Base-by-base conservation (phyloP, 2,113 vertebrate species). In the Hyla sarda region DNA sequence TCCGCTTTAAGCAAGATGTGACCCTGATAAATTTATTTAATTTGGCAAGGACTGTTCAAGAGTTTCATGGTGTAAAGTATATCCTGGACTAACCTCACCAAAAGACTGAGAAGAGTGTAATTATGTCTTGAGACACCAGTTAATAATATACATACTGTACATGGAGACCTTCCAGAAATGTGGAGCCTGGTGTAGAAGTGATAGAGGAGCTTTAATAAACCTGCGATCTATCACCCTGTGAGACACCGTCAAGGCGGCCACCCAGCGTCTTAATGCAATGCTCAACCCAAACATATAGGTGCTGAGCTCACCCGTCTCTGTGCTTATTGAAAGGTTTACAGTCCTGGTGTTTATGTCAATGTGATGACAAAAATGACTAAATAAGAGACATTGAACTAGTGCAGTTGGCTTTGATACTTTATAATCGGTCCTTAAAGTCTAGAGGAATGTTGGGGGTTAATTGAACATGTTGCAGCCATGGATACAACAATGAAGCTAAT, bases 191-290 rank as follows among this genome's bases (percentile, higher is more conserved):
- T 77, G 56, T 67, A 41, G 30, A 50, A 69, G 62, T 50, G 73
- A 69, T 69, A 60, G 73, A 34, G 25, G 45, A 16, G 37, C 58
- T 56, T 56, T 85, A 79, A 67, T 85, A 85, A 79, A 79, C 75
- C 74, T 85, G 84, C 47, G 16, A 56, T 69, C 60, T 69, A 79
- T 85, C 74, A 85, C 47, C 41, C 32, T 17, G 47, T 17, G 23
- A 79, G 45, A 79, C 58, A 19, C 45, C 83, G 32, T 50, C 25
- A 13, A 85, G 83, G 83, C 52, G 84, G 58, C 84, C 84, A 79
- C 74, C 84, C 83, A 85, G 58, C 12, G 16, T 47, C 73, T n/a
- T 21, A 32, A 85, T 67, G 73, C 56, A 85, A 85, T 23, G 14
- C 23, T 85, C 75, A 85, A 21, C 47, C 60, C 47, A 79, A 62